Evolutionary conservation across 2,888 invertebrate species (phyloP).

Genomic region (Coelopa pilipes): DNA sequence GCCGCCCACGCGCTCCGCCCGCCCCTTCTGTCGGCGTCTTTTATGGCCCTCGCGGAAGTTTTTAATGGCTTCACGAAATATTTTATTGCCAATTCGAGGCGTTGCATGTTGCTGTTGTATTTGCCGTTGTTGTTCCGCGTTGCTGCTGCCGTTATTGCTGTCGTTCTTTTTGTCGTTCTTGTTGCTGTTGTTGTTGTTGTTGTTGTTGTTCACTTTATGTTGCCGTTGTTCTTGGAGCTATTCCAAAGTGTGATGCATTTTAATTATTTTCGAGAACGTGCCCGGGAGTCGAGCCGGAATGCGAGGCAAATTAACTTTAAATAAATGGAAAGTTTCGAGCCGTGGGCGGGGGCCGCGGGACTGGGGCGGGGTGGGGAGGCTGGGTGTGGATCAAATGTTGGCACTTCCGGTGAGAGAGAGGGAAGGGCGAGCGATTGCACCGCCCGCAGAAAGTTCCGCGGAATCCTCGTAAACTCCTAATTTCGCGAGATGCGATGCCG

Average conservation of each 20-base stretch:
- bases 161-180: background rate
- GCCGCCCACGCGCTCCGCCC: background rate
- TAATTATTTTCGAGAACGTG: background rate
- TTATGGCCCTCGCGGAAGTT: slow-evolving; percentile 2
- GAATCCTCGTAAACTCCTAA: too few species aligned
- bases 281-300: background rate
- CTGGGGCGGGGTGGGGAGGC: too few species aligned
- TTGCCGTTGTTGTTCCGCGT: background rate
- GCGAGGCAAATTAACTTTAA: background rate
- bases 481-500: too few species aligned
- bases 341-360: too few species aligned
- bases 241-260: slow-evolving; percentile 2
- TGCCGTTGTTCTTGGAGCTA: too few species aligned
- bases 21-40: background rate
- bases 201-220: background rate
- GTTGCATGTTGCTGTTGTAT: background rate
- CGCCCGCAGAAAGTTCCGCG: too few species aligned
- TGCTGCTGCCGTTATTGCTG: background rate
- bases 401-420: too few species aligned
- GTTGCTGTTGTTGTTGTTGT: background rate
- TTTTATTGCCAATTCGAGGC: slow-evolving; percentile 37
- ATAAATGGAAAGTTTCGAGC: background rate
- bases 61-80: slow-evolving; percentile 46
- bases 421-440: too few species aligned
- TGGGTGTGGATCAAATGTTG: too few species aligned